These are phyloP conservation scores for Bombus confusus DNA, from an alignment of 1,140 invertebrate genomes.

Conservation along the genomic window DNA sequence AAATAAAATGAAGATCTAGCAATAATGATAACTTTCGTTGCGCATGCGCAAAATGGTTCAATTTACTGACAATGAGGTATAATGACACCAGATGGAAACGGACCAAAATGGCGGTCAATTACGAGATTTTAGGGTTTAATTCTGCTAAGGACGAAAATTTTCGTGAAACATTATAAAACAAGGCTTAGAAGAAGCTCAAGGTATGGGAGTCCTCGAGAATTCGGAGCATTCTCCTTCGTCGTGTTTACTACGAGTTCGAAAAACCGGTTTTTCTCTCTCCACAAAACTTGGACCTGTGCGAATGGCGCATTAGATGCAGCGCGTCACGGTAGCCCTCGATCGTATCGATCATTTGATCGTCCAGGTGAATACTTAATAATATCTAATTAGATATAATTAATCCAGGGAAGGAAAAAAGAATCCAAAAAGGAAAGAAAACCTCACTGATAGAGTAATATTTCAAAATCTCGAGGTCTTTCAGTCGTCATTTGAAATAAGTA, in stretches of 20 bases:
- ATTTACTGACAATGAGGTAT: too few species aligned
- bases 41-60: too few species aligned
- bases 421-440: neutral
- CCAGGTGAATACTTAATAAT: neutral
- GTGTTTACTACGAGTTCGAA: constrained; percentile 38
- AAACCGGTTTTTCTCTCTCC: constrained; percentile 39
- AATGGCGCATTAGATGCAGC: neutral
- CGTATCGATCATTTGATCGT: constrained; percentile 12
- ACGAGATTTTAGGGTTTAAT: neutral
- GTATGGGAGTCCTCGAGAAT: constrained; percentile 16
- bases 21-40: too few species aligned
- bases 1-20: too few species aligned
- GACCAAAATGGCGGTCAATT: neutral
- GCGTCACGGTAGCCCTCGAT: constrained; percentile 5
- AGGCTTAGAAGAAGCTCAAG: neutral
- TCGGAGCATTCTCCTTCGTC: constrained; percentile 34
- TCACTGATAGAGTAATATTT: neutral
- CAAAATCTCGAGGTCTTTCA: neutral
- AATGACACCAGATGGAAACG: too few species aligned
- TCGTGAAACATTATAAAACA: neutral
- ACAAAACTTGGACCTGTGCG: constrained; percentile 4
- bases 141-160: neutral
- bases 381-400: neutral
- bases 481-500: neutral
- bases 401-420: neutral